Base-by-base conservation (phyloP, 2,113 vertebrate species). In the Rhinogobius similis region DNA sequence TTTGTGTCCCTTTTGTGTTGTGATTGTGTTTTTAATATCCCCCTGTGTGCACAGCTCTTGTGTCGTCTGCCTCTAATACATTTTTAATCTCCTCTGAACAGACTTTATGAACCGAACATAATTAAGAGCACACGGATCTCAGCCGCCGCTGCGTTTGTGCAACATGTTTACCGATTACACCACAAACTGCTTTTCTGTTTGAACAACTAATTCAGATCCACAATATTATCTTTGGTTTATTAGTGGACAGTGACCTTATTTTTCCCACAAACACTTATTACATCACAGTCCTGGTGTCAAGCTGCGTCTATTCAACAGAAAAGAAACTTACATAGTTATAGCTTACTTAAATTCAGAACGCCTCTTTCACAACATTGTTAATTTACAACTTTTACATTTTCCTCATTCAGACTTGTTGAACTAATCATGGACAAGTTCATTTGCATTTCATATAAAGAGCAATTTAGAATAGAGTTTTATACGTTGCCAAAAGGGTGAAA, bases 151-250 rank as follows among this genome's bases (percentile, higher is more conserved):
- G 23, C n/a, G 64, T 75, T 75, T 63, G 29, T 64, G 38, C 11
- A 23, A 62, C 16, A 1, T 39, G 56, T 75, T 66, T 67, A 26
- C 72, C 16, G 27, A 62, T 4, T 46, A 53, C 14, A 20, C 77
- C 59, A 66, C 72, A 13, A 43, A 72, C 36, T 21, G 56, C 46
- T 38, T 8, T 1, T 3, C 11, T 75, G 72, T 76, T 82, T 67
- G 48, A 67, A 70, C 65, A 44, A 10, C 21, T 73, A 20, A 55
- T 64, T 70, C 43, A 64, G 27, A 18, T 56, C 36, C 58, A 59
- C 50, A 10, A 8, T 27, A 55, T 59, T n/a, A 14, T 63, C 27
- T 61, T 61, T 41, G 26, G 11, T 13, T 48, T 24, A 53, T 53
- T 53, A 18, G 26, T 32, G n/a, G 13, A 1, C 16, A 7, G 1